phyloP scores from a whole-genome alignment of 2,113 vertebrate species.

The Actinemys pallida region DNA sequence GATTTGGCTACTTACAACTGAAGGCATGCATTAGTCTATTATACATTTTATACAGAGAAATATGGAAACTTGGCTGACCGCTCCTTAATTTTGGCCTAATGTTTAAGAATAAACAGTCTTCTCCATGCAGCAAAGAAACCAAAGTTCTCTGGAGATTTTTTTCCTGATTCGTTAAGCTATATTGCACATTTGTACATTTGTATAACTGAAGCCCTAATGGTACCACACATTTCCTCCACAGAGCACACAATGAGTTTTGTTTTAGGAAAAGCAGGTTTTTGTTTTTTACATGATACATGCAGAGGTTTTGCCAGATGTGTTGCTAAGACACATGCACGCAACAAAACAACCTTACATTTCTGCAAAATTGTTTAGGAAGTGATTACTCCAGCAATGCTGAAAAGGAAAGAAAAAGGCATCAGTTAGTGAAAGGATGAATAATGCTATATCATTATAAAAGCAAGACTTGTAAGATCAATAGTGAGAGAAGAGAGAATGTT shows the following conservation, averaged over 20 bases:
- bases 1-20: conserved; percentile 85
- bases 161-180: conserved; percentile 68
- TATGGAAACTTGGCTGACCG: conserved; percentile 78
- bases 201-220: conserved; percentile 77
- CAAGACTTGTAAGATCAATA: conserved; percentile 65
- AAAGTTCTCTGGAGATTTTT: conserved; percentile 75
- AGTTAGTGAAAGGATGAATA: conserved; percentile 73
- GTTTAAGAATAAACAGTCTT: conserved; percentile 77
- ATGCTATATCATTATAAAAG: conserved; percentile 43
- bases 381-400: conserved; percentile 93
- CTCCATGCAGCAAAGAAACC: conserved; percentile 84
- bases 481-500: conserved; percentile 65
- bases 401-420: conserved; percentile 84
- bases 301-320: conserved; percentile 90
- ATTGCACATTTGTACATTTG: conserved; percentile 81
- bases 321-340: conserved; percentile 95
- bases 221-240: conserved; percentile 83
- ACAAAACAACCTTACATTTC: conserved; percentile 92
- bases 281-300: conserved; percentile 87
- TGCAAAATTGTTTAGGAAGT: conserved; percentile 88
- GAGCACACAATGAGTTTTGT: conserved; percentile 78
- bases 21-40: conserved; percentile 90
- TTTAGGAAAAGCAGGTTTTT: conserved; percentile 75
- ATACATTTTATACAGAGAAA: conserved; percentile 85
- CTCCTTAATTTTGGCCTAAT: conserved; percentile 72